Percentiles rank a stretch among this genome's conserved stretches.
Evolutionary conservation across 2,888 invertebrate genomes (phyloP).

Genomic region (Dusona sp.): DNA sequence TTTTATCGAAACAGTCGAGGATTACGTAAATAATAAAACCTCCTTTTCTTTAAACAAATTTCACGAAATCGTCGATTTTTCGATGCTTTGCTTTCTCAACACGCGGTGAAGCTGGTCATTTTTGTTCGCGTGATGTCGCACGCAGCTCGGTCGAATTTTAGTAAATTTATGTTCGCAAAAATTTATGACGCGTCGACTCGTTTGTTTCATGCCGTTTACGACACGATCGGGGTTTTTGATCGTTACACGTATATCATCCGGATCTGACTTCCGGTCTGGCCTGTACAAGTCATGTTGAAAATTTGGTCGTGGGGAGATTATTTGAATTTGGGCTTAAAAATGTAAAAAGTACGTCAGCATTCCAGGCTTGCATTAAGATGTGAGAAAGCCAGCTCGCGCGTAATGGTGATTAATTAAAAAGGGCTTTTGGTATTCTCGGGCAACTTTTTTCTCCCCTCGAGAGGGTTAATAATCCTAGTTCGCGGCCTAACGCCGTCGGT

Average conservation of each 20-base stretch:
- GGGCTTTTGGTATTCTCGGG: conserved; percentile 67
- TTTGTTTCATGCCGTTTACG: conserved; percentile 51
- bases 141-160: conserved; percentile 16
- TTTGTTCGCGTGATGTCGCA: background rate
- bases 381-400: conserved; percentile 51
- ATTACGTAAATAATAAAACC: too few species aligned
- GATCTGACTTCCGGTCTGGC: conserved; percentile 42
- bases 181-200: conserved; percentile 60
- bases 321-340: background rate
- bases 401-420: conserved; percentile 76
- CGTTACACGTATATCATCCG: conserved; percentile 58
- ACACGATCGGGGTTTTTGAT: conserved; percentile 58
- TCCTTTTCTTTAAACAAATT: background rate
- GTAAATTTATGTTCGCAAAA: conserved; percentile 43
- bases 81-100: background rate
- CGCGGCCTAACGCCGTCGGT: conserved; percentile 39
- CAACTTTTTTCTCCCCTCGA: conserved; percentile 32
- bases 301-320: conserved; percentile 10
- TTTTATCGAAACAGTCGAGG: too few species aligned
- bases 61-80: background rate
- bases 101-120: background rate
- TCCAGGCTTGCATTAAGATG: conserved; percentile 45
- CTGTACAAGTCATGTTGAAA: background rate
- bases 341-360: background rate
- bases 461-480: conserved; percentile 45